Base-by-base conservation (phyloP, 64 coral and sea anemone genomes). In the Hydrozoanthus tunicans region DNA sequence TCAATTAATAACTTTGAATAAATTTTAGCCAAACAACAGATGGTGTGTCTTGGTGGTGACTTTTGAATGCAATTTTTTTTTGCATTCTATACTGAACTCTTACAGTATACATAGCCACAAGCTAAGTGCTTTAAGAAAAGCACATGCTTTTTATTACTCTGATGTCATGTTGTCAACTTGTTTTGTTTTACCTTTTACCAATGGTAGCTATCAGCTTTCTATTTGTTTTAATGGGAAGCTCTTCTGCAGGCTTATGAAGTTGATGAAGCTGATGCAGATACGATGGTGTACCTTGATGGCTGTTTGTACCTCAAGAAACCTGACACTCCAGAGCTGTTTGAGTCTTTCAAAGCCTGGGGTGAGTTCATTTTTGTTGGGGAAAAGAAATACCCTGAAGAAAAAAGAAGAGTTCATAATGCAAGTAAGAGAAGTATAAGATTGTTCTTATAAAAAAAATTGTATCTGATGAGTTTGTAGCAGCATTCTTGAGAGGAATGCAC, bases 231-330 rank as follows among this genome's bases (percentile, higher is more conserved):
- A 25, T 71, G 3, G 0, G 3, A 15, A 43, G 10, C n/a, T 57
- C 12, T 58, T 57, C 69, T 80, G 13, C 54, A 93, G 92, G 77
- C 23, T 7, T 72, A 53, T 82, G 25, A 80, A 43, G 59, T 79
- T 73, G 14, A 78, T 77, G 81, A 71, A 70, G 63, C 58, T 26
- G 65, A 62, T 58, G 58, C 58, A 75, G 65, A 62, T 58, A 43
- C 58, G 64, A 89, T 79, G 68, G 15, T 93, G 11, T 93, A 90
- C 66, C 27, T 89, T 27, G 79, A 93, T 89, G 92, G 85, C 62
- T 17, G 81, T 62, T 66, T 93, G 15, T 68, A 89, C 59, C 78
- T 77, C 3, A 15, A 59, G 9, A 24, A 15, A 3, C 51, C 15
- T 13, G 51, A 77, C 25, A 76, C 89, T 7, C 84, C 85, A n/a